Evolutionary conservation across 2,113 vertebrate genomes (phyloP).

Genomic region (Barnardius zonarius): DNA sequence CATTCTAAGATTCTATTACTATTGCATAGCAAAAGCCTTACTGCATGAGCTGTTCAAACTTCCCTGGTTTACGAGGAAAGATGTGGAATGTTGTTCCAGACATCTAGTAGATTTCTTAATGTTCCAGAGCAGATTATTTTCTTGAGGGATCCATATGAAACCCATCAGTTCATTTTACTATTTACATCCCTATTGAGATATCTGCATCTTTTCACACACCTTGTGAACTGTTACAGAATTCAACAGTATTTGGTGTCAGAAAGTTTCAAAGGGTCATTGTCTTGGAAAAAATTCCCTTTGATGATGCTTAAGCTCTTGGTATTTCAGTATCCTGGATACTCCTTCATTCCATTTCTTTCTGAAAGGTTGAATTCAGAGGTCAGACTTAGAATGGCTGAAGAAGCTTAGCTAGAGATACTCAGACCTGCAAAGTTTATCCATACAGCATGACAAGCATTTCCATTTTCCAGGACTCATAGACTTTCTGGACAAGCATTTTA

Average conservation of each 20-base stretch:
- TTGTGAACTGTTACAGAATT: background rate
- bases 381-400: background rate
- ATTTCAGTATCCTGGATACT: background rate
- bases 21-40: background rate
- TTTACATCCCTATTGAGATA: background rate
- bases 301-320: background rate
- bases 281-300: background rate
- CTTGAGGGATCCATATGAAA: background rate
- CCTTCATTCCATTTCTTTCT: background rate
- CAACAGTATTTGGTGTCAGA: background rate
- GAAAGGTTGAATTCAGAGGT: background rate
- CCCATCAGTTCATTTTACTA: background rate
- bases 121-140: background rate
- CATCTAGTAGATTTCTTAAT: background rate
- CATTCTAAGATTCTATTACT: background rate
- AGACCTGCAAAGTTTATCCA: background rate
- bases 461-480: background rate
- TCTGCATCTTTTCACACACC: background rate
- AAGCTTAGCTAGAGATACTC: background rate
- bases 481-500: background rate
- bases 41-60: background rate
- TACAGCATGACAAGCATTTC: background rate
- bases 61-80: background rate
- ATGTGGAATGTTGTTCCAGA: background rate
- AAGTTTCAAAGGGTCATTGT: background rate